Base-by-base conservation (phyloP, 2,888 invertebrate species). In the Dasysyrphus albostriatus region DNA sequence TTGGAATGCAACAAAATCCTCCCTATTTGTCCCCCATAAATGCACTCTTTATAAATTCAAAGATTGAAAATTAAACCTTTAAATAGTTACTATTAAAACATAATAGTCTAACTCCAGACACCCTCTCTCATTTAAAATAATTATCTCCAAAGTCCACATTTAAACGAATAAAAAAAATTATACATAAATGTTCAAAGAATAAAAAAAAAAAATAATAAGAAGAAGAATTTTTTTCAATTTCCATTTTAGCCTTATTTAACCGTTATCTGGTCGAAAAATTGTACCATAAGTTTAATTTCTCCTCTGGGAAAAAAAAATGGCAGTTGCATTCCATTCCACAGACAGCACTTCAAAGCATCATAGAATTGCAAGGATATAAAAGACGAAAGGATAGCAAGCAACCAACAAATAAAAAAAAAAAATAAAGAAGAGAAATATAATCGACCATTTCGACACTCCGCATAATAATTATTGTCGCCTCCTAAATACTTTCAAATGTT, bases 401-500 rank as follows among this genome's bases (percentile, higher is more conserved):
- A 10, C 10, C 12, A 54, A n/a, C n/a, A n/a, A n/a, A n/a, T n/a
- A n/a, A n/a, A 54, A 8, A 5, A 12, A 47, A 69, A 56, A 16
- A 65, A 24, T 16, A 49, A 51, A 51, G 37, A 42, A 44, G 65
- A 72, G 19, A 42, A 67, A 70, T 49, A 81, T 78, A 78, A 87
- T 82, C 87, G 87, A 83, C 87, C 70, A 83, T 87, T 87, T 87
- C 87, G 78, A 83, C 87, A 79, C 83, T 83, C 83, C 65, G 78
- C 87, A 87, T 87, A 83, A 83, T 87, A 87, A 78, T 87, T 83
- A 78, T 87, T 83, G 87, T 87, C 87, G 87, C 75, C 87, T 87
- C 87, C 74, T 87, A 87, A 83, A 87, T 83, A 83, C 87, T 87
- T 83, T 82, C 75, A 75, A 87, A 83, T 87, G 83, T 79, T 87